Conservation (phyloP, 35 echinoderm and acorn worm genomes). For the Chiridota heheva region DNA sequence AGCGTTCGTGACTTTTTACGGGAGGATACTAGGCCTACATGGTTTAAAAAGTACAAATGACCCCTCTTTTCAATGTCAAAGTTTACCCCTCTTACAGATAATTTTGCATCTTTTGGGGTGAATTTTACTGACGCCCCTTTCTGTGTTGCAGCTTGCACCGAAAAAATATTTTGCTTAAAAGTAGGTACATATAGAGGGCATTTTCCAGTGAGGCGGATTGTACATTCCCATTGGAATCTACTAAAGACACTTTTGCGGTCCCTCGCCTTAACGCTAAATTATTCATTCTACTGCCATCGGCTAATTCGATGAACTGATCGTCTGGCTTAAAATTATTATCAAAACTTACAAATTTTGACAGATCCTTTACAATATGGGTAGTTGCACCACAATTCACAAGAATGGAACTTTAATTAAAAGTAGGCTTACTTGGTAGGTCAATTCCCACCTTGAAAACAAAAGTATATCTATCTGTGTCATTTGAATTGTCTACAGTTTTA, state of each 20-base stretch:
- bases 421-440: neutral
- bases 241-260: conserved; percentile 6
- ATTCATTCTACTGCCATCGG: conserved; percentile 27
- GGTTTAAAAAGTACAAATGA: conserved; percentile 15
- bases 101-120: neutral
- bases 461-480: neutral
- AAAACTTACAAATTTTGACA: conserved; percentile 27
- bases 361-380: conserved; percentile 8
- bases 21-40: neutral
- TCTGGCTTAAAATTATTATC: conserved; percentile 15
- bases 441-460: conserved; percentile 23
- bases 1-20: neutral
- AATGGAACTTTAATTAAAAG: conserved; percentile 4
- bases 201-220: conserved; percentile 15
- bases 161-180: conserved; percentile 28
- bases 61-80: conserved; percentile 39
- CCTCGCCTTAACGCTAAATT: conserved; percentile 22
- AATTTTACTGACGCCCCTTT: conserved; percentile 24
- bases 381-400: conserved; percentile 41
- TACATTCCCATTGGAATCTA: conserved; percentile 37
- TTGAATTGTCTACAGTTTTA: neutral
- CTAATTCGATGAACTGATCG: conserved; percentile 29
- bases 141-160: conserved; percentile 20
- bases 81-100: conserved; percentile 5
- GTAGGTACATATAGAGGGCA: conserved; percentile 14